A percentile compares a stretch with the other conserved stretches of the same genome.
Evolutionary conservation across 2,888 invertebrate species (phyloP).

Genomic region (Bruchidius siliquastri): DNA sequence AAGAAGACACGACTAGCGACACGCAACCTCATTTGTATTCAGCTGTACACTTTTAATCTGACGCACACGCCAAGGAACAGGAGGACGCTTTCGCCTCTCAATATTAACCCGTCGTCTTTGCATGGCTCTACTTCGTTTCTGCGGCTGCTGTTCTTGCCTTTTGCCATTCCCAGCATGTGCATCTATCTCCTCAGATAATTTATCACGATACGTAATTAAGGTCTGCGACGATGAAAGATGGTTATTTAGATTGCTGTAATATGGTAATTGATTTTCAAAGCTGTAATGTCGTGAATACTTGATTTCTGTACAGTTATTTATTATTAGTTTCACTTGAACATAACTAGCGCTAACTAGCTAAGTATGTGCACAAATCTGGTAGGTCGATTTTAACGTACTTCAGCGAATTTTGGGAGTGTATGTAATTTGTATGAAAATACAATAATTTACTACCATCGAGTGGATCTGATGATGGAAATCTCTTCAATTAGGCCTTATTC

Average conservation of each 20-base stretch:
- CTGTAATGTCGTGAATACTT: not conserved
- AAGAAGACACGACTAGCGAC: not conserved
- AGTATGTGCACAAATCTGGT: no score
- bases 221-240: not conserved
- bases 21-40: conserved; percentile 2
- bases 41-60: conserved; percentile 3
- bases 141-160: not conserved
- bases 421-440: no score
- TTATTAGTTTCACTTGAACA: no score
- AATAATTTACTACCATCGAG: no score
- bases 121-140: not conserved
- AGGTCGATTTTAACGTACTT: no score
- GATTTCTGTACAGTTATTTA: not conserved
- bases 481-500: no score
- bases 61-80: not conserved
- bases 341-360: no score
- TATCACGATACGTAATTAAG: not conserved
- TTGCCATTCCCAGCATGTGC: not conserved
- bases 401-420: no score
- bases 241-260: not conserved
- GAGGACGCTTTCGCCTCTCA: not conserved
- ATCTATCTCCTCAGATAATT: not conserved
- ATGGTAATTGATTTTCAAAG: not conserved
- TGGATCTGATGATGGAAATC: no score
- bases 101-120: not conserved